Base-by-base conservation (phyloP, 2,888 invertebrate genomes). In the Hirudinaria manillensis region DNA sequence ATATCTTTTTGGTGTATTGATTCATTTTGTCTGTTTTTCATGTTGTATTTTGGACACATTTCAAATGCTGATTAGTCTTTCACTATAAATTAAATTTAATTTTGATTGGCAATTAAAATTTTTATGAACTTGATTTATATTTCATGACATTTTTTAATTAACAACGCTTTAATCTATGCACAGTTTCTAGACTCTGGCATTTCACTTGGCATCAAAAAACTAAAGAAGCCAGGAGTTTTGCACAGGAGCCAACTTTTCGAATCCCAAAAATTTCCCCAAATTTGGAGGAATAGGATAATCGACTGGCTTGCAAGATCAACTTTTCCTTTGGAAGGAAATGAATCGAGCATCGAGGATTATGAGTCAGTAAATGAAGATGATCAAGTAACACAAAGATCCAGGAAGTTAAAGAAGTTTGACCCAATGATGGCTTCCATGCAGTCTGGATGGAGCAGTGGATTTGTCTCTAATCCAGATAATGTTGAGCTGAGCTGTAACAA, bases 271-370 rank as follows among this genome's bases (percentile, higher is more conserved):
- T 61, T 34, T 56, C 65, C 68, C 21, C 68, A 68, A 36, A 10
- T n/a, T n/a, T 68, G 68, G 68, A 32, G 36, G 36, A 68, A 24
- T 13, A 68, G 68, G 29, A 56, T 73, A 29, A n/a, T 73, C 10
- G 73, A 73, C 29, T 73, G 73, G 73, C 56, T 73, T 65, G 36
- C 68, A 32, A 68, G 32, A 68, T 68, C 68, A n/a, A n/a, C 68
- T 29, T 68, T 68, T 34, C 32, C 68, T n/a, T 34, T 68, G 10
- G 68, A 34, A n/a, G 34, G 21, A 29, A n/a, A 2, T 21, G 73
- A 73, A 19, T 72, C 32, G 3, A 27, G 45, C 27, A 72, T 32
- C 4, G 65, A 38, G 6, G 65, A 73, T 32, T 2, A 68, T 29
- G 68, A 68, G 21, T 19, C 4, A 29, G 34, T 36, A 13, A 36